phyloP scores from a whole-genome alignment of 2,797 vertebrate genomes.

The Phyllotis vaccarum region DNA sequence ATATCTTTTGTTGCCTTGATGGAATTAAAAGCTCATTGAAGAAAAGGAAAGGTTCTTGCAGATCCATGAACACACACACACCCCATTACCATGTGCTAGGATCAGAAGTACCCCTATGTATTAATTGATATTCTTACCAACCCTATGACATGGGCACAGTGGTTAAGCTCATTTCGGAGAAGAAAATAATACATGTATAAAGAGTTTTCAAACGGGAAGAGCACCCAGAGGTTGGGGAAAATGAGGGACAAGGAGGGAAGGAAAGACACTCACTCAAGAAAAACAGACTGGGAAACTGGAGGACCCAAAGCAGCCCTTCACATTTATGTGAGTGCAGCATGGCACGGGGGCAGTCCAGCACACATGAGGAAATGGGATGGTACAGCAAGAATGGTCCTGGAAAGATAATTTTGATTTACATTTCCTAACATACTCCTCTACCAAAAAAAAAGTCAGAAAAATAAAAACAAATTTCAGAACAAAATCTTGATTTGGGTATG shows the following conservation, averaged over 20 bases:
- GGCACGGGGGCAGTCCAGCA: neutral
- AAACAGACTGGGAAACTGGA: neutral
- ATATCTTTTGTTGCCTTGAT: neutral
- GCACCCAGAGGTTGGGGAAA: neutral
- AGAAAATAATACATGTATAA: conserved; percentile 13
- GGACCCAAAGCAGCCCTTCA: neutral
- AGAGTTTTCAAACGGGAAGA: neutral
- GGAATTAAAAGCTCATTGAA: neutral
- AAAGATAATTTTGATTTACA: neutral
- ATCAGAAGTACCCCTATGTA: neutral
- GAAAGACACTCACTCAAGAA: neutral
- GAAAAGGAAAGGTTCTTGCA: neutral
- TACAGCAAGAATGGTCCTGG: neutral
- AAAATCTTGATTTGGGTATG: neutral
- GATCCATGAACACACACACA: neutral
- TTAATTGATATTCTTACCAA: neutral
- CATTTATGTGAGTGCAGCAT: neutral
- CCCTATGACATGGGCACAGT: neutral
- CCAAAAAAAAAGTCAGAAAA: neutral
- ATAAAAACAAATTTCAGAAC: neutral
- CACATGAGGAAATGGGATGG: neutral
- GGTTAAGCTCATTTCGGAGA: neutral
- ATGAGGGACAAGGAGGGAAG: no score
- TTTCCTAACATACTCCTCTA: neutral
- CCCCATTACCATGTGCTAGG: neutral